phyloP scores from a whole-genome alignment of 2,113 vertebrate species.

The Ochotona princeps region DNA sequence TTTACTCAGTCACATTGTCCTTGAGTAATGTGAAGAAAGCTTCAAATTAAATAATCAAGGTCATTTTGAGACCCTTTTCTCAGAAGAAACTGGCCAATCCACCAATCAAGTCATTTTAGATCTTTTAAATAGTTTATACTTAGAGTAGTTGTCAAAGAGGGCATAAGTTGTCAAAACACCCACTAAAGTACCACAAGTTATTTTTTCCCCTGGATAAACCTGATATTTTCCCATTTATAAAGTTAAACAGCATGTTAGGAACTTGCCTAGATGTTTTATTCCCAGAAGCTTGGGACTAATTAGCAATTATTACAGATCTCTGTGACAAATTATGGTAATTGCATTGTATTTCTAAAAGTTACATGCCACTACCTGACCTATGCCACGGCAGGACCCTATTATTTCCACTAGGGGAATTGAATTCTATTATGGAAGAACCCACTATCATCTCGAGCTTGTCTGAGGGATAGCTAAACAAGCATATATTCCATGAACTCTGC shows the following conservation, averaged over 20 bases:
- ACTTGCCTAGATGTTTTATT: background rate
- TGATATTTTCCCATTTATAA: conserved; percentile 1
- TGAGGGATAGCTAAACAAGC: background rate
- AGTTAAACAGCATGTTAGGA: conserved; percentile 1
- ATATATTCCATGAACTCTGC: background rate
- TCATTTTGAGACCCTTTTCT: background rate
- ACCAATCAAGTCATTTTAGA: background rate
- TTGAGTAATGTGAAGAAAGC: background rate
- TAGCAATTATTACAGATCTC: background rate
- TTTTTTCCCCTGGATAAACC: background rate
- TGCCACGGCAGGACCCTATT: background rate
- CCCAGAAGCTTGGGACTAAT: conserved; percentile 7
- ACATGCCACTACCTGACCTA: background rate
- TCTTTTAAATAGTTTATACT: background rate
- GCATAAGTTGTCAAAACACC: background rate
- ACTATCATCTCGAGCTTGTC: background rate
- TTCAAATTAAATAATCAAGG: background rate
- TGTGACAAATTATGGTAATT: conserved; percentile 39
- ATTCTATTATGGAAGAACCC: background rate
- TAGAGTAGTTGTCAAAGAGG: too few species aligned
- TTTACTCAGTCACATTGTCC: background rate
- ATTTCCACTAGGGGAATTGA: background rate
- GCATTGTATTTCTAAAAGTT: background rate
- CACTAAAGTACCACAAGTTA: background rate
- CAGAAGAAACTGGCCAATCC: background rate